Percentiles rank a stretch among this genome's conserved stretches.
Evolutionary conservation across 2,797 vertebrate species (phyloP).

Genomic region (Esox lucius): DNA sequence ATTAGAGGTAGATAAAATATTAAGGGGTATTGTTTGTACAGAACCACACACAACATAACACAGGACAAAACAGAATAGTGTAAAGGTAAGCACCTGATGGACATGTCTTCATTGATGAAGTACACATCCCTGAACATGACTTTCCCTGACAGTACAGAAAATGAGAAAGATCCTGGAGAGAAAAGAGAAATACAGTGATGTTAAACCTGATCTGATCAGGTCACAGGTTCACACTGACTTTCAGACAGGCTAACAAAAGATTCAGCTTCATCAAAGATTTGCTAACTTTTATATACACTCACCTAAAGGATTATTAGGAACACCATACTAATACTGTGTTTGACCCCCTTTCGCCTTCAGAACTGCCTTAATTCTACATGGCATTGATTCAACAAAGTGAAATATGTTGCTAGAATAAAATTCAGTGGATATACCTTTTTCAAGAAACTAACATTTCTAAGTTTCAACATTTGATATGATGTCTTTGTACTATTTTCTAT

Average conservation of each 20-base stretch:
- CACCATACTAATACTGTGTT: too few relatives aligned
- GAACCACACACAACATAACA: neutral
- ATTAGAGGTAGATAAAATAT: neutral
- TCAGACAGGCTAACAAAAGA: neutral
- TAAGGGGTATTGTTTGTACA: neutral
- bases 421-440: too few relatives aligned
- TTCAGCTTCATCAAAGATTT: neutral
- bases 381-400: too few relatives aligned
- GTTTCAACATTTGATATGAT: too few relatives aligned
- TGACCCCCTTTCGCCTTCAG: too few relatives aligned
- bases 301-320: too few relatives aligned
- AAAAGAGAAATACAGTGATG: neutral
- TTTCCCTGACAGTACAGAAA: conserved; percentile 97
- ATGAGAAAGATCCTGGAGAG: conserved; percentile 91
- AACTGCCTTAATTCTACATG: too few relatives aligned
- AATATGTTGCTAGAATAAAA: too few relatives aligned
- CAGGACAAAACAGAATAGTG: neutral
- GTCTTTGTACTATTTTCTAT: too few relatives aligned
- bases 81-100: conserved; percentile 84
- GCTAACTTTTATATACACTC: too few relatives aligned
- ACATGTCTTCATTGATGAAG: conserved; percentile 96
- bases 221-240: neutral
- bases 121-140: conserved; percentile 99
- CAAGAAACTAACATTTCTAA: too few relatives aligned
- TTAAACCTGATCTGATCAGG: neutral